These are phyloP conservation scores for Troides oblongomaculatus DNA, from an alignment of 2,888 invertebrate genomes.

Conservation along the genomic window DNA sequence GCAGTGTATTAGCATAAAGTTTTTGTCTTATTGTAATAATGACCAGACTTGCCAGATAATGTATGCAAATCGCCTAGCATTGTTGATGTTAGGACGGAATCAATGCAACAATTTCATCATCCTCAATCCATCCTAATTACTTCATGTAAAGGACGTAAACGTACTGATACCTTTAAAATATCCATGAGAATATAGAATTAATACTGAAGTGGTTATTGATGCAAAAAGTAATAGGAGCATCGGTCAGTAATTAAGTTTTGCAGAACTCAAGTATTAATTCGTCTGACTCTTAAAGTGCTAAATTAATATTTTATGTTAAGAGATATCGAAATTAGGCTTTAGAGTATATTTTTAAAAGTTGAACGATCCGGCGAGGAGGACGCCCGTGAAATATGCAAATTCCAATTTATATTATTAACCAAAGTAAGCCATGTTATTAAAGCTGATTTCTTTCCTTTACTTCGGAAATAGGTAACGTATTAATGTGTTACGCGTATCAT, in stretches of 20 bases:
- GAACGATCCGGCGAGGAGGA: not conserved
- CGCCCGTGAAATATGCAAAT: too few relatives aligned
- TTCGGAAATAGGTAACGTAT: too few relatives aligned
- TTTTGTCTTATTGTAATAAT: slow-evolving; percentile 2
- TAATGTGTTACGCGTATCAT: too few relatives aligned
- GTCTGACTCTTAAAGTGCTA: not conserved
- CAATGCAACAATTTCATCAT: slow-evolving; percentile 6
- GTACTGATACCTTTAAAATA: not conserved
- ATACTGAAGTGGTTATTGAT: not conserved
- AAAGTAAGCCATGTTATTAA: too few relatives aligned
- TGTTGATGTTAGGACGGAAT: slow-evolving; percentile 21
- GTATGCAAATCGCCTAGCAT: slow-evolving; percentile 20
- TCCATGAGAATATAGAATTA: not conserved
- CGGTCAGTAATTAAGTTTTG: not conserved
- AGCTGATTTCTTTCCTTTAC: too few relatives aligned
- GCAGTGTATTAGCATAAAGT: not conserved
- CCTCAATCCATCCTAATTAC: not conserved
- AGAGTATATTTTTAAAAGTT: not conserved
- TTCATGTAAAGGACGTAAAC: not conserved
- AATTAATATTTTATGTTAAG: not conserved
- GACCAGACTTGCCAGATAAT: not conserved
- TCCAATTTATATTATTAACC: too few relatives aligned
- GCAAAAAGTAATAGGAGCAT: not conserved
- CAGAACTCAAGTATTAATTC: not conserved
- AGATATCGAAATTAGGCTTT: not conserved